Evolutionary conservation across 2,113 vertebrate species (phyloP), one percentile per base, ranked within the genome.

Genomic region (Gavia stellata): DNA sequence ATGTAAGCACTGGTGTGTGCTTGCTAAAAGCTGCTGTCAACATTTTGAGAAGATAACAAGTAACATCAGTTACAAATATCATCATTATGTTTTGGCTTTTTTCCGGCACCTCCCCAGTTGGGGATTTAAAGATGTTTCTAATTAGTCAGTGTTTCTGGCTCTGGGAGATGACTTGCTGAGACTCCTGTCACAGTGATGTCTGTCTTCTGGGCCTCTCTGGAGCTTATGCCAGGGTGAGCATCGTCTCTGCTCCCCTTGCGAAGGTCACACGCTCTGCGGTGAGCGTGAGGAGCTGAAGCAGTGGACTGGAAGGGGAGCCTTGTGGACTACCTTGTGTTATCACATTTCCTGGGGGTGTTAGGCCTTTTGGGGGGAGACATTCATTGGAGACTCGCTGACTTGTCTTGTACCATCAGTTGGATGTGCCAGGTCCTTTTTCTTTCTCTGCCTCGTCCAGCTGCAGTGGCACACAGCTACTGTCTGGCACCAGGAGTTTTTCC

Each of bases 11-110:
- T 89, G 61, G 58, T 89, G 73, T 1, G 1, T 72, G 53, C 81
- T 95, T 90, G 78, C 45, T 90, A 93, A 97, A 74, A 92, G 87
- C 79, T 88, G 84, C 90, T 95, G 89, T 95, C 94, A 97, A 91
- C 73, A 26, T 94, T 92, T 75, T 79, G 58, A 91, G 78, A 85
- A 3, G 66, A 66, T 91, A 96, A 88, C 74, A 82, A 96, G 71
- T 82, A 95, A 95, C 84, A 93, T 81, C 81, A 68, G 44, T 95
- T 95, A 82, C 44, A 91, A 81, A 90, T 82, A 95, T 65, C 65
- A 81, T 92, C 72, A 92, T 53, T 72, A 50, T 70, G 79, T 89
- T 92, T 92, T 94, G 84, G 70, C 81, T 96, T 82, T 90, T 91
- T 94, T 63, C 61, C 91, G 78, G 53, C 61, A 75, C 28, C 28